Conservation (phyloP, 2,797 vertebrate genomes). For the Aselliscus stoliczkanus region DNA sequence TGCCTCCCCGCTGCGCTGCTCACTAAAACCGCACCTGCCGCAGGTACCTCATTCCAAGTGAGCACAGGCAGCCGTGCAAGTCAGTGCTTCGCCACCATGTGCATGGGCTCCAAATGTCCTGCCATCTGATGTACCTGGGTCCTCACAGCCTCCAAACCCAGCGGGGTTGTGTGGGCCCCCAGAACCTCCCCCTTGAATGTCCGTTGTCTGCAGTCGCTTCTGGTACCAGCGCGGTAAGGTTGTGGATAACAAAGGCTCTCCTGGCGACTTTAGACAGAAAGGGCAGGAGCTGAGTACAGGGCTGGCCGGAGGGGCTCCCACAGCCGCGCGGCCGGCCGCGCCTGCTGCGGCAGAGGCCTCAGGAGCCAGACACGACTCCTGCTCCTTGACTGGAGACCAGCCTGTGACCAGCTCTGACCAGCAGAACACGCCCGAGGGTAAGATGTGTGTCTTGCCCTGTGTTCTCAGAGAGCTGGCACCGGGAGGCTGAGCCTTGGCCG, state of each 20-base stretch:
- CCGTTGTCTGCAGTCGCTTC: rapidly evolving
- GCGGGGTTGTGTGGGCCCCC: rapidly evolving
- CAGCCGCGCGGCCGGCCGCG: rapidly evolving
- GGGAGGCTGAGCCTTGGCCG: too few relatives aligned
- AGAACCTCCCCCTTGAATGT: too few relatives aligned
- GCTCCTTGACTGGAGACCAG: background rate
- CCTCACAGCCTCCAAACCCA: background rate
- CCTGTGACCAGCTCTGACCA: background rate
- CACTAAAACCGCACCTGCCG: rapidly evolving
- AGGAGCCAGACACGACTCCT: rapidly evolving
- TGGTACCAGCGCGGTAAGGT: rapidly evolving
- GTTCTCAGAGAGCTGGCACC: background rate
- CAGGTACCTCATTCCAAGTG: rapidly evolving
- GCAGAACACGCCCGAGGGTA: rapidly evolving
- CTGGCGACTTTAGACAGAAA: background rate
- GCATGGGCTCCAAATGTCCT: rapidly evolving
- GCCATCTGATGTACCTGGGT: background rate
- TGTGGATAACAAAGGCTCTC: background rate
- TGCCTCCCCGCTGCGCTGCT: rapidly evolving
- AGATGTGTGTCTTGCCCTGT: rapidly evolving
- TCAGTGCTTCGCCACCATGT: rapidly evolving
- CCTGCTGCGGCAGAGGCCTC: too few relatives aligned
- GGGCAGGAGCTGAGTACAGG: too few relatives aligned
- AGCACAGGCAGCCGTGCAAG: rapidly evolving
- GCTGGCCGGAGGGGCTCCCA: too few relatives aligned